Percentiles rank a stretch among this genome's conserved stretches.
These are phyloP conservation scores for Apeira syringaria DNA, from an alignment of 2,888 invertebrate species.

Conservation along the genomic window DNA sequence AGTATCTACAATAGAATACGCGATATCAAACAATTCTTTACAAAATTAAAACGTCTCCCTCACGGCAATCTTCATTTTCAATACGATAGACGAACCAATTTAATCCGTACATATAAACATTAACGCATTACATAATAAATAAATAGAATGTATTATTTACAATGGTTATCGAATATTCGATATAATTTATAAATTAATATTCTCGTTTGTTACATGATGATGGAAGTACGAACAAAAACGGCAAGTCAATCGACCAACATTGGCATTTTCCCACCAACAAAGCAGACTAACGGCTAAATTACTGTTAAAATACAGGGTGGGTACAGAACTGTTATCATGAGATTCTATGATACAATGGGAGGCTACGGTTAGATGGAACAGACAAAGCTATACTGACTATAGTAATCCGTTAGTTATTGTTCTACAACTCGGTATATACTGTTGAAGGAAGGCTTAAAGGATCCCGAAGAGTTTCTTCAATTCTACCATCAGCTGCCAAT, in stretches of 20 bases:
- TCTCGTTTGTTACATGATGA: conserved; percentile 17
- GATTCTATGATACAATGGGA: conserved; percentile 55
- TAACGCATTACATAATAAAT: conserved; percentile 30
- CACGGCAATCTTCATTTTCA: conserved; percentile 5
- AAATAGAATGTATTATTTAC: conserved; percentile 41
- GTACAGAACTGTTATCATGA: conserved; percentile 40
- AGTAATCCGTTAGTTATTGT: conserved; percentile 34
- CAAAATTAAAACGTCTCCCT: conserved; percentile 19
- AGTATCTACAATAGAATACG: conserved; percentile 47
- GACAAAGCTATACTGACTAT: conserved; percentile 49
- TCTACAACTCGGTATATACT: conserved; percentile 31
- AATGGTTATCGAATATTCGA: conserved; percentile 30
- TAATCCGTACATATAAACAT: conserved; percentile 16
- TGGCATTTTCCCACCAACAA: conserved; percentile 20
- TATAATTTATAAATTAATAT: conserved; percentile 18
- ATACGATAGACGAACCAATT: conserved; percentile 11
- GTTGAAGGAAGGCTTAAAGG: conserved; percentile 84
- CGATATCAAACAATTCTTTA: conserved; percentile 24
- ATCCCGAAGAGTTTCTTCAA: conserved; percentile 98
- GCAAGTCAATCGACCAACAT: conserved; percentile 6
- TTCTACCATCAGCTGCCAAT: conserved; percentile 99
- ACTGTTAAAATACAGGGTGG: conserved; percentile 17
- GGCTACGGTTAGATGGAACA: conserved; percentile 64
- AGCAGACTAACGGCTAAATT: conserved; percentile 10
- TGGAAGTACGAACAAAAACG: conserved; percentile 6